Base-by-base conservation (phyloP, 2,113 vertebrate genomes). In the Notothenia rossii region DNA sequence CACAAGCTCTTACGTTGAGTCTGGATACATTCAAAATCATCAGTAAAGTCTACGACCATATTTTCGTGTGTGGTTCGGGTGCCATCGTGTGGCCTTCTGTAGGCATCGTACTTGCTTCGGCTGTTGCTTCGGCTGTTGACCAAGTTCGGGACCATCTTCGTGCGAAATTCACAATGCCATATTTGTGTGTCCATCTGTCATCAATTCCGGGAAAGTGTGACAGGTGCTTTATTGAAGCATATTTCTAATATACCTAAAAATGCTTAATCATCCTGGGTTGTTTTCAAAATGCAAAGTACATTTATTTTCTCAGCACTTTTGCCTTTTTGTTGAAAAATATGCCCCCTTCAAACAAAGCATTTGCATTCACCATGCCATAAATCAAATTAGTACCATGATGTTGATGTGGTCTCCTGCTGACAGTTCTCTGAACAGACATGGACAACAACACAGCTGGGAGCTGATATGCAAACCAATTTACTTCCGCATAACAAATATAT, bases 381-480 rank as follows among this genome's bases (percentile, higher is more conserved):
- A 91, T 92, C 73, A 83, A 88, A 86, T 89, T 86, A 87, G 63
- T 59, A 79, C 62, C 77, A 49, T 69, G 77, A 85, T 84, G 86
- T 66, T 72, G 84, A 73, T 65, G 78, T 71, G 51, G 54, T 70
- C 69, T 58, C 89, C 88, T 58, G 85, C 88, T 87, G 90, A 0
- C 87, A 77, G 65, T 79, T 60, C 68, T 66, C 81, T 60, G 45
- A 65, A 71, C 63, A 82, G 69, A 90, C 70, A 75, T 58, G 81
- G 90, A 86, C 86, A 83, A 82, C 83, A 79, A 68, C 82, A 59
- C 89, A 86, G 89, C 77, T 81, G 84, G 87, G 68, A 86, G 82
- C 72, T 79, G 76, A 75, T 79, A 74, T 20, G 53, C 83, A 64
- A 73, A 70, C 72, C 79, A 71, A 88, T 88, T 91, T 83, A 56